Conservation (phyloP, 1,140 invertebrate species). For the Brachionus koreanus region DNA sequence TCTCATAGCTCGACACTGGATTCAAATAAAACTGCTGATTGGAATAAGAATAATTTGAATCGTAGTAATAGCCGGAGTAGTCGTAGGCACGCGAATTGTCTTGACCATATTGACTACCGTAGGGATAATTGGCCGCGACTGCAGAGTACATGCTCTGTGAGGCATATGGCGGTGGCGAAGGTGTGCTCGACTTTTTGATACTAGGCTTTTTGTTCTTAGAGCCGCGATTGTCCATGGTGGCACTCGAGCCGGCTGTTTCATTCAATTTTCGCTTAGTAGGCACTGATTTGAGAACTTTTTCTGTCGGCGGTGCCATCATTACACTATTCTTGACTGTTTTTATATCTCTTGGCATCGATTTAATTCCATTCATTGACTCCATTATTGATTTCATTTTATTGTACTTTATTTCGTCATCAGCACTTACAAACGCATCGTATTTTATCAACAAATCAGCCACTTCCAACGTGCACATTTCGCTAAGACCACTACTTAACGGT, state of each 20-base stretch:
- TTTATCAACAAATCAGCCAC: conserved; percentile 28
- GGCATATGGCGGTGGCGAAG: not conserved
- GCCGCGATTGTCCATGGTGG: not conserved
- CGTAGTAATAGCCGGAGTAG: conserved; percentile 12
- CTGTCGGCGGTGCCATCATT: not conserved
- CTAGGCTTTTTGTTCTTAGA: not conserved
- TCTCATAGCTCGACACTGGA: not conserved
- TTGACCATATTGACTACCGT: not conserved
- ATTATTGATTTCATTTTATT: conserved; percentile 42
- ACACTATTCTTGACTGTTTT: not conserved
- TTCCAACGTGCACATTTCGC: conserved; percentile 34
- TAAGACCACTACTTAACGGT: not conserved
- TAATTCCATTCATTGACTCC: not conserved
- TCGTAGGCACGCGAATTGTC: not conserved
- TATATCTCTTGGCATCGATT: not conserved
- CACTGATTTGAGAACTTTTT: not conserved
- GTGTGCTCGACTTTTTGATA: not conserved
- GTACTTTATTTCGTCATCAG: conserved; percentile 18
- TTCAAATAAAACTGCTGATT: conserved; percentile 9
- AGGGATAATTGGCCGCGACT: not conserved
- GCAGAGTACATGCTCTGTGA: not conserved
- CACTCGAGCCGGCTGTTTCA: not conserved
- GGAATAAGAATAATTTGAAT: not conserved
- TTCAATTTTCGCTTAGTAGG: not conserved
- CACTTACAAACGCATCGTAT: conserved; percentile 38